These are phyloP conservation scores for Rhinopomastus cyanomelas DNA, from an alignment of 2,113 vertebrate genomes.

Conservation along the genomic window DNA sequence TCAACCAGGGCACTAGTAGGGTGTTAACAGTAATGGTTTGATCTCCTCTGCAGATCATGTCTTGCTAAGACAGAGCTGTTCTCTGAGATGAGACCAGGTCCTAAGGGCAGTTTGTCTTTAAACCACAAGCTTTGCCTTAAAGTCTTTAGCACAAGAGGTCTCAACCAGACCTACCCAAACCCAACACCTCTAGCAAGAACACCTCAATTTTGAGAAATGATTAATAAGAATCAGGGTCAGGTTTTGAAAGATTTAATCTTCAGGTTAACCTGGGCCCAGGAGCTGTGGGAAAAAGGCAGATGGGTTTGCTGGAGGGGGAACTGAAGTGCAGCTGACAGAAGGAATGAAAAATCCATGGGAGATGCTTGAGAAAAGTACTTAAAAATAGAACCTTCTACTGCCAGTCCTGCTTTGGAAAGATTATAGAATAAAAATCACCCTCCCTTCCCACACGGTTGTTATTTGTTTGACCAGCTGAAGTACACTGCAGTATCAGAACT, in stretches of 20 bases:
- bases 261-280: not conserved
- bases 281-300: not conserved
- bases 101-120: not conserved
- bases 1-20: not conserved
- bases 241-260: not conserved
- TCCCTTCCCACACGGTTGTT: not conserved
- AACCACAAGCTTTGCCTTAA: not conserved
- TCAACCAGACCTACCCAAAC: not conserved
- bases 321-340: not conserved
- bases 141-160: not conserved
- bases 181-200: rapidly evolving
- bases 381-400: not conserved
- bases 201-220: rapidly evolving
- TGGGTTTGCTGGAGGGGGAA: not conserved
- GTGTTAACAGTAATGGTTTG: not conserved
- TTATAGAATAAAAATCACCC: not conserved
- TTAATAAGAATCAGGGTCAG: not conserved
- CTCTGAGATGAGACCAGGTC: not conserved
- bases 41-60: slow-evolving; percentile 2
- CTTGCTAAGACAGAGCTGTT: not conserved
- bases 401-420: not conserved
- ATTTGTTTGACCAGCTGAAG: not conserved
- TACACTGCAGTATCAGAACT: not conserved
- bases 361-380: not conserved
- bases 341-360: not conserved